Base-by-base conservation (phyloP, 2,797 vertebrate species). In the Crax fasciolata region DNA sequence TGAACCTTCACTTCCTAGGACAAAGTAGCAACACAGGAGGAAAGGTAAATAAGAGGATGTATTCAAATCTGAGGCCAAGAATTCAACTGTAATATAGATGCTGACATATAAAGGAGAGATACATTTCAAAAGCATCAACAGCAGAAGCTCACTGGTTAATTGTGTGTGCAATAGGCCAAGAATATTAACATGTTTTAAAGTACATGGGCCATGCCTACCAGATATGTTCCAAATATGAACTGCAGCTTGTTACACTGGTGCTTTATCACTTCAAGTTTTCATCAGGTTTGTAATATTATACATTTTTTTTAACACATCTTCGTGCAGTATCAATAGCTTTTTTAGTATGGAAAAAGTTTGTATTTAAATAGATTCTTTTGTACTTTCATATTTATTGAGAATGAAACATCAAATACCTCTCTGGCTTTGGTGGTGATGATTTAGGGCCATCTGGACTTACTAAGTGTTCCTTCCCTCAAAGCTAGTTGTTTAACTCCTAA, bases 1-100 rank as follows among this genome's bases (percentile, higher is more conserved):
- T 59, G 98, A 93, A 5, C 98, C 97, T 94, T 99, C 99, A 84
- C 98, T 99, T 83, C 98, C 99, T 99, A 73, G 86, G 88, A 93
- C 15, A 74, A 82, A 90, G 41, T 27, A 51, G 15, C 80, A 35
- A 58, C 70, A 93, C 4, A 81, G n/a, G 30, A 94, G 11, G 28
- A 83, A 13, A 79, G 81, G 65, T 21, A 79, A 65, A 23, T 46
- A 80, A 51, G 66, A 61, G 86, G 79, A 87, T 10, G 3, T 23
- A 30, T 30, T 74, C 63, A 46, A 89, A 59, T 32, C 57, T 44
- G n/a, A 85, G 38, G 43, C 19, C 67, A 48, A 51, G 14, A 79
- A 80, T 62, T 72, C 57, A 71, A 51, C 41, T 49, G 20, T 24
- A 77, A 59, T 24, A 55, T 1, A 90, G 48, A 66, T 27, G 39